Evolutionary conservation across 2,113 vertebrate species (phyloP), one percentile per base, ranked within the genome.

Genomic region (Natator depressus): DNA sequence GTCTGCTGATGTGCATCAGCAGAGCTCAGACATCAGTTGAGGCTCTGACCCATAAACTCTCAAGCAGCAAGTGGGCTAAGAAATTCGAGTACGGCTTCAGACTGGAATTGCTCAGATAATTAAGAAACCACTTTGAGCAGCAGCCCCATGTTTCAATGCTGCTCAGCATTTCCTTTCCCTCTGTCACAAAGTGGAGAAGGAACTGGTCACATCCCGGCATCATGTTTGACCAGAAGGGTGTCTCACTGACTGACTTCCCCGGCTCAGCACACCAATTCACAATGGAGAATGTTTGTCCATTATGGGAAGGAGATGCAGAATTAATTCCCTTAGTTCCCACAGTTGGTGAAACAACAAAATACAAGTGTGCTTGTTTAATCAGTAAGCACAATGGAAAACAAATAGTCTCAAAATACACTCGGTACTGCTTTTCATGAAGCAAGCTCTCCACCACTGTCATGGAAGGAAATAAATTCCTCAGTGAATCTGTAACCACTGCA

Each of bases 151-250:
- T 75, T 25, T 65, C 84, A 50, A 8, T 50, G 89, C 89, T 89
- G 88, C 85, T 93, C 86, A 95, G 88, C 93, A 80, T 85, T 96
- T 91, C 95, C 93, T 92, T 97, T 97, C 93, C 95, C 89, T 97
- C 75, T 65, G 93, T 89, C 65, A 54, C 92, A 87, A 96, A 97
- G 93, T 92, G 94, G 89, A 94, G 96, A 96, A 92, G 96, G 87
- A 95, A 93, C 87, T 94, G 31, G 22, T 38, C 72, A 29, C 87
- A 96, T 90, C 95, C 92, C 92, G 96, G 96, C 94, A 95, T 94
- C 83, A 87, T 95, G 94, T 94, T 96, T 96, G 82, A 96, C 62
- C 42, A 95, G 96, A 89, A 86, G 88, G 95, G 96, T 95, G 96
- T 93, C 90, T 92, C 89, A 87, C 0, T 22, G 89, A 91, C 93